A percentile compares a stretch with the other conserved stretches of the same genome.
These are phyloP conservation scores for Drosophila buzzatii DNA, from an alignment of 2,888 invertebrate species.

Conservation along the genomic window DNA sequence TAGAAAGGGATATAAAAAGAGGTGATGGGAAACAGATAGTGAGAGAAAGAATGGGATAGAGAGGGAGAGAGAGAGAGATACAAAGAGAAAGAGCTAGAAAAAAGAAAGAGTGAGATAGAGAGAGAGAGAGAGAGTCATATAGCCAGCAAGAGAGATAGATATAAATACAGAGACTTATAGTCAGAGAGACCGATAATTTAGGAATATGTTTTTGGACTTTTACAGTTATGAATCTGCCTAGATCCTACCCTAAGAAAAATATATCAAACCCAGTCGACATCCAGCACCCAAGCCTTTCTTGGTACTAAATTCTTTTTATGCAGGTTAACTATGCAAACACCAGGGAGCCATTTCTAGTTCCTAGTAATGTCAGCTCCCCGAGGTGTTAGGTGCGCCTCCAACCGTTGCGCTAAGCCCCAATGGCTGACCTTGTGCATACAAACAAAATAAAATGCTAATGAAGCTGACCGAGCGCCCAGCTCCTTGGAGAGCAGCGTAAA, in stretches of 20 bases:
- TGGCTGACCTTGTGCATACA: slow-evolving; percentile 64
- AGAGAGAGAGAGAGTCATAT: neutral
- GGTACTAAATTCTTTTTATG: slow-evolving; percentile 1
- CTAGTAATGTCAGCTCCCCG: slow-evolving; percentile 61
- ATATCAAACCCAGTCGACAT: neutral
- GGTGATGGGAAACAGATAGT: neutral
- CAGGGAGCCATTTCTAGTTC: slow-evolving; percentile 19
- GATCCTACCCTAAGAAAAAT: neutral
- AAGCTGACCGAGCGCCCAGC: slow-evolving; percentile 25
- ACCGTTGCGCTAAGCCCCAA: slow-evolving; percentile 24
- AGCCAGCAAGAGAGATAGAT: neutral
- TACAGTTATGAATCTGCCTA: neutral
- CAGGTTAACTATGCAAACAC: slow-evolving; percentile 6
- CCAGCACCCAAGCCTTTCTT: neutral
- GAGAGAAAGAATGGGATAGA: neutral
- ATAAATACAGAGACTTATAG: neutral
- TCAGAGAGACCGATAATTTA: neutral
- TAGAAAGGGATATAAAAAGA: no score
- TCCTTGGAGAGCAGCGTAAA: slow-evolving; percentile 59
- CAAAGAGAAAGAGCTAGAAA: neutral
- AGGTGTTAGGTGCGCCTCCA: slow-evolving; percentile 14
- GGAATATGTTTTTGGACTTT: neutral
- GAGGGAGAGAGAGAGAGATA: neutral
- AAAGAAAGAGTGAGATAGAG: neutral
- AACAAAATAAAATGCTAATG: slow-evolving; percentile 51